Evolutionary conservation across 2,797 vertebrate species (phyloP).

Genomic region (Erethizon dorsatum): DNA sequence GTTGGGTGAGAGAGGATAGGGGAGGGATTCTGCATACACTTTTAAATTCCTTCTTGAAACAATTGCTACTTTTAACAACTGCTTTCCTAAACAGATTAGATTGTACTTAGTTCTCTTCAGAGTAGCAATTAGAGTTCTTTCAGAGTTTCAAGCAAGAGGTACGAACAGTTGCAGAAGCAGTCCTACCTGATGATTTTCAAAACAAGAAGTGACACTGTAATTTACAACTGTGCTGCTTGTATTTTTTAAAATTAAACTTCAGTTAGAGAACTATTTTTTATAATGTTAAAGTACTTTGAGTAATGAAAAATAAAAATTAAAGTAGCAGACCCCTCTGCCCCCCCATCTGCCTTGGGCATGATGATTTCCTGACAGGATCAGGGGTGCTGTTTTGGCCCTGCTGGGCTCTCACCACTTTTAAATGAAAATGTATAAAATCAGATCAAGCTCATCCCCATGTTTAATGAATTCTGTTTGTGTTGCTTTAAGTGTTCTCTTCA

Average conservation of each 20-base stretch:
- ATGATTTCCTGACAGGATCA: not conserved
- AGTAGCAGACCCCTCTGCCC: not conserved
- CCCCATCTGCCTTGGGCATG: not conserved
- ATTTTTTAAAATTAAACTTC: constrained; percentile 5
- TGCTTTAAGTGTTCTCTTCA: constrained; percentile 54
- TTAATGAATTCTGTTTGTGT: constrained; percentile 15
- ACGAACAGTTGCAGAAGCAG: not conserved
- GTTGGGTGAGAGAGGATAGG: not conserved
- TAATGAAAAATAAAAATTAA: constrained; percentile 25
- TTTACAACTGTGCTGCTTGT: constrained; percentile 13
- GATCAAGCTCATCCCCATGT: not conserved
- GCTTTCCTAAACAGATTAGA: constrained; percentile 58
- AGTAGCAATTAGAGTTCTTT: constrained; percentile 61
- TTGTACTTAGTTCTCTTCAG: constrained; percentile 46
- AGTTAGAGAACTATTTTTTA: constrained; percentile 62
- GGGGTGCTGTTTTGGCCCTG: not conserved
- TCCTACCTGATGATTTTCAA: constrained; percentile 47
- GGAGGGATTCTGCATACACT: not conserved
- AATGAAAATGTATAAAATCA: constrained; percentile 22
- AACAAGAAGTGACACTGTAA: constrained; percentile 27
- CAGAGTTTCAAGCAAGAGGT: constrained; percentile 38
- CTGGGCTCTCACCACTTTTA: not conserved
- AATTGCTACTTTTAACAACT: constrained; percentile 35
- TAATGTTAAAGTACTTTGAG: constrained; percentile 20
- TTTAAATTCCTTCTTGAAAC: not conserved